These are phyloP conservation scores for Asobara japonica DNA, from an alignment of 1,140 invertebrate species.

Conservation along the genomic window DNA sequence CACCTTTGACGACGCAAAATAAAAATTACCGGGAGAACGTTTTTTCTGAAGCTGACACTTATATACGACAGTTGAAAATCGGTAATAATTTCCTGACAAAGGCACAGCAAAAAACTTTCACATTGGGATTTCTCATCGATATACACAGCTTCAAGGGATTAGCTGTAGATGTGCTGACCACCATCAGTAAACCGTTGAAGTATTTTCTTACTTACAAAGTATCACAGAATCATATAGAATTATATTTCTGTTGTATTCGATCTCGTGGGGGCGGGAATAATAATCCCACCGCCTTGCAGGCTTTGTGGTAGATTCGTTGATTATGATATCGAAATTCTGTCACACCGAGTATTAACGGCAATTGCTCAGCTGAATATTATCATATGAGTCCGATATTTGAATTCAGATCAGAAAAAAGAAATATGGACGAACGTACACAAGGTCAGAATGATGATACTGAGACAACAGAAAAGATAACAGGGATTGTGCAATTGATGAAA, in stretches of 20 bases:
- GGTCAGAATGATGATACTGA: background rate
- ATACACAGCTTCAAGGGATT: conserved; percentile 29
- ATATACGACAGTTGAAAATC: conserved; percentile 15
- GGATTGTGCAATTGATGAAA: background rate
- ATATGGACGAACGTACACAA: background rate
- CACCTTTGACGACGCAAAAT: conserved; percentile 23
- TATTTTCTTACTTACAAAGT: conserved; percentile 41
- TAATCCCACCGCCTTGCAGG: conserved; percentile 41
- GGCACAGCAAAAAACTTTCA: conserved; percentile 35
- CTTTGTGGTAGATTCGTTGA: background rate
- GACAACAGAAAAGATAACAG: background rate
- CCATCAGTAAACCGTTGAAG: conserved; percentile 16
- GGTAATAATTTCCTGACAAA: conserved; percentile 13
- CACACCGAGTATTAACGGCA: background rate
- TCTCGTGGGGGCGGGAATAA: conserved; percentile 40
- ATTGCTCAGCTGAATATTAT: background rate
- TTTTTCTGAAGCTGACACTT: conserved; percentile 16
- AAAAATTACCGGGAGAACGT: background rate
- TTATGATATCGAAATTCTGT: background rate
- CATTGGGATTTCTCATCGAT: conserved; percentile 35
- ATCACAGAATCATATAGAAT: conserved; percentile 41
- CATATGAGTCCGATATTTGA: background rate
- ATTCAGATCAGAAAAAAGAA: background rate
- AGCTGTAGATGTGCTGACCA: background rate
- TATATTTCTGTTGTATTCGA: conserved; percentile 41